Evolutionary conservation across 2,888 invertebrate species (phyloP).

Genomic region (Ophion obscuratus): DNA sequence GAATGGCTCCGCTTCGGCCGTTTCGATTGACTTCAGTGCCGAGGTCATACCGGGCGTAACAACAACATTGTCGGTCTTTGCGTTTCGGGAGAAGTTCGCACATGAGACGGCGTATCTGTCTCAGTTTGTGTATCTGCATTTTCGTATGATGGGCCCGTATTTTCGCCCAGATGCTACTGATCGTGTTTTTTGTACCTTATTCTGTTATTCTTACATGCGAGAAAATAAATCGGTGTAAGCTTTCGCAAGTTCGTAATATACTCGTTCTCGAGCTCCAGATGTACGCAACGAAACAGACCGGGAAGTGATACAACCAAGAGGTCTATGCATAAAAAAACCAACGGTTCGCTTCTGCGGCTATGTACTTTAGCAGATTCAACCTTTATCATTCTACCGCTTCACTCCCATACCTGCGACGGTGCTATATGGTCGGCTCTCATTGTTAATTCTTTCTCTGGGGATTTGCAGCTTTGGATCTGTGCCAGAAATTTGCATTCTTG

Average conservation of each 20-base stretch:
- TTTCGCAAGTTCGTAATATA: conserved; percentile 48
- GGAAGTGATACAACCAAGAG: background rate
- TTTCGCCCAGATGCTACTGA: conserved; percentile 66
- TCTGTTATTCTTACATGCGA: conserved; percentile 16
- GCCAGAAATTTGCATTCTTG: conserved; percentile 71
- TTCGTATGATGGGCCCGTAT: too few relatives aligned
- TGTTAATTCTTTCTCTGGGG: conserved; percentile 61
- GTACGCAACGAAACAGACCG: conserved; percentile 17
- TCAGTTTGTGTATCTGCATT: too few relatives aligned
- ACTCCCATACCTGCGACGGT: conserved; percentile 37
- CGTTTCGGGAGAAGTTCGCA: too few relatives aligned
- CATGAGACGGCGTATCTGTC: too few relatives aligned
- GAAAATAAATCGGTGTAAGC: conserved; percentile 55
- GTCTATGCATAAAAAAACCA: conserved; percentile 29
- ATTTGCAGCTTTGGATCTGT: conserved; percentile 55
- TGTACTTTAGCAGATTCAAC: conserved; percentile 52
- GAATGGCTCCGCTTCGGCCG: too few relatives aligned
- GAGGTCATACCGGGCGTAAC: too few relatives aligned
- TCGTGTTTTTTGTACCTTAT: conserved; percentile 6
- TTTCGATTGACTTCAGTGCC: too few relatives aligned
- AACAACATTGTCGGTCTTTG: too few relatives aligned
- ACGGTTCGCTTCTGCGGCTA: conserved; percentile 42
- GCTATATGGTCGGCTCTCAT: conserved; percentile 25
- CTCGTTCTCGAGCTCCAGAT: conserved; percentile 35
- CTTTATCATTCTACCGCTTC: conserved; percentile 33